Evolutionary conservation across 2,113 vertebrate species (phyloP).

Genomic region (Typhlomys cinereus): DNA sequence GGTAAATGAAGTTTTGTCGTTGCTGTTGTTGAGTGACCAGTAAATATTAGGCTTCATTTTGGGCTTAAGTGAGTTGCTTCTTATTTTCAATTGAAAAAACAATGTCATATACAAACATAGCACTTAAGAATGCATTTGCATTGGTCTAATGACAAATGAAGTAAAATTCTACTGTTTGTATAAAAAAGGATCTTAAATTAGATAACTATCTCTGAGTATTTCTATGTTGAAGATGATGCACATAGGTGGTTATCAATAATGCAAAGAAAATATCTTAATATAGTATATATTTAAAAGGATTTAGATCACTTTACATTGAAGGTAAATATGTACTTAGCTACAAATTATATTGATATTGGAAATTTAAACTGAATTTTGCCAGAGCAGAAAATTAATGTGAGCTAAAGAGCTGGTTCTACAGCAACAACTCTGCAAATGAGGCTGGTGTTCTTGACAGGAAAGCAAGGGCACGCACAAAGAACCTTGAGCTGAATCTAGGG

Average conservation of each 20-base stretch:
- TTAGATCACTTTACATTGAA: background rate
- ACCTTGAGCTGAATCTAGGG: conserved; percentile 78
- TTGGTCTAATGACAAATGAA: background rate
- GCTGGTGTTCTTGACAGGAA: conserved; percentile 47
- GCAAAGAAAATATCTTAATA: background rate
- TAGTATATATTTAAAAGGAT: background rate
- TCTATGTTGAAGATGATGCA: no score
- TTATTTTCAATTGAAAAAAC: background rate
- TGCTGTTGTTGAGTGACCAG: background rate
- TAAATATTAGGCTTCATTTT: background rate
- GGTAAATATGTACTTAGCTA: background rate
- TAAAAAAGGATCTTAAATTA: no score
- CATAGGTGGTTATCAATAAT: background rate
- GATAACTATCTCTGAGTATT: no score
- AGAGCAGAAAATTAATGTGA: conserved; percentile 45
- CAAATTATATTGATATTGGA: background rate
- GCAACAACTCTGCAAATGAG: conserved; percentile 35
- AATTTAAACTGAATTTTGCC: conserved; percentile 7
- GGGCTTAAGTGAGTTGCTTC: background rate
- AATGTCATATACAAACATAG: background rate
- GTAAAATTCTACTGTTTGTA: conserved; percentile 5
- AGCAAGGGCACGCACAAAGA: conserved; percentile 66
- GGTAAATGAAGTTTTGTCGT: background rate
- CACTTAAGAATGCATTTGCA: background rate
- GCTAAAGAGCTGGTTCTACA: conserved; percentile 54